Base-by-base conservation (phyloP, 2,113 vertebrate species). In the Meriones unguiculatus region DNA sequence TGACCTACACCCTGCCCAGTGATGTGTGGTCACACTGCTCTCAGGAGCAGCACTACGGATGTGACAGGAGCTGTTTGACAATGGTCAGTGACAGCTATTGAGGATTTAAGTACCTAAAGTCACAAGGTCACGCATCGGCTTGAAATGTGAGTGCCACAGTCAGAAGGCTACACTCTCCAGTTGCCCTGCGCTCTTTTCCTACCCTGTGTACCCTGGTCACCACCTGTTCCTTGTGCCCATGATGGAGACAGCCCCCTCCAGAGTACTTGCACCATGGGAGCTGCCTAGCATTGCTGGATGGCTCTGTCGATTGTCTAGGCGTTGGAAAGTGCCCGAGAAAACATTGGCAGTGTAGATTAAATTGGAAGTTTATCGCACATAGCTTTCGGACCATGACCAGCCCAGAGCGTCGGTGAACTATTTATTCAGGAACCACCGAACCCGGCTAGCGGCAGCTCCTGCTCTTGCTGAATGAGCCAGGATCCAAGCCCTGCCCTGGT, bases 181-280 rank as follows among this genome's bases (percentile, higher is more conserved):
- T n/a, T 18, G 57, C 59, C 64, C 62, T 22, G 18, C 28, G 32
- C 0, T 18, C 69, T 75, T 18, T 38, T 9, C 3, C 9, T 32
- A 0, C 4, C 2, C 1, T 0, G 57, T 17, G 0, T 0, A 62
- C 35, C 35, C 18, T 52, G 10, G 64, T 52, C 76, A 17, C 62
- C 0, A 0, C 7, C 12, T n/a, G 57, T 5, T 14, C 82, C 11
- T 17, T 1, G 0, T 14, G 54, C 22, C 0, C 3, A 0, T 1
- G 50, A 20, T 5, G 4, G 38, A 17, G 35, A 54, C 3, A 13
- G 67, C 72, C 24, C 59, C 28, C 35, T 64, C 59, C 59, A 64
- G n/a, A 59, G 41, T 18, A 38, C 46, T 50, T 38, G 17, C 82
- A 35, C 22, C 7, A 0, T 0, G 18, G 35, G 54, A 52, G 62